phyloP scores from a whole-genome alignment of 2,888 invertebrate genomes.

The Cistogaster globosa region DNA sequence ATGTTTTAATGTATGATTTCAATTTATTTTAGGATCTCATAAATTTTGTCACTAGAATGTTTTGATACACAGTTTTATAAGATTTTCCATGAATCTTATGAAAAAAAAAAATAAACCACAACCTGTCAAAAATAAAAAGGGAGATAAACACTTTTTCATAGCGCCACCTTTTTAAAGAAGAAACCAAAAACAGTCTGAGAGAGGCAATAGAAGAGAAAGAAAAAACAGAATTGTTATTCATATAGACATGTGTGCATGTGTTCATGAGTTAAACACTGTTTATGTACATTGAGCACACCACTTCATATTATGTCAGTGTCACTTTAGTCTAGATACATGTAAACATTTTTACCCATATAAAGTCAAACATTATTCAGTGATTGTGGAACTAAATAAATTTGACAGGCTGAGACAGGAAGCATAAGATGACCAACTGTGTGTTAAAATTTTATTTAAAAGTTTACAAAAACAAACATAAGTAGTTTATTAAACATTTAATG shows the following conservation, averaged over 20 bases:
- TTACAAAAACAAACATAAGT: background rate
- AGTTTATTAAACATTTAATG: too few species aligned
- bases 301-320: slow-evolving; percentile 64
- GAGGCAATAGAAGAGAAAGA: background rate
- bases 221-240: slow-evolving; percentile 44
- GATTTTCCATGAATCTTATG: slow-evolving; percentile 25
- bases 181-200: background rate
- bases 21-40: slow-evolving; percentile 51
- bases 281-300: slow-evolving; percentile 22
- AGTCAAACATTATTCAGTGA: slow-evolving; percentile 15
- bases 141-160: slow-evolving; percentile 36
- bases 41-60: slow-evolving; percentile 29
- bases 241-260: slow-evolving; percentile 45
- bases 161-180: slow-evolving; percentile 58
- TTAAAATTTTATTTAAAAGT: background rate
- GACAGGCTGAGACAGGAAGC: background rate
- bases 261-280: slow-evolving; percentile 55
- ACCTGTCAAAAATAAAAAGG: slow-evolving; percentile 50
- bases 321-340: slow-evolving; percentile 52
- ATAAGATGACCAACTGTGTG: slow-evolving; percentile 9
- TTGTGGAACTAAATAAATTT: slow-evolving; percentile 13
- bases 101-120: slow-evolving; percentile 48
- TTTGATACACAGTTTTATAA: background rate
- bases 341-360: slow-evolving; percentile 38
- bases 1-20: slow-evolving; percentile 33